Base-by-base conservation (phyloP, 2,797 vertebrate species). In the Pelochelys cantorii region DNA sequence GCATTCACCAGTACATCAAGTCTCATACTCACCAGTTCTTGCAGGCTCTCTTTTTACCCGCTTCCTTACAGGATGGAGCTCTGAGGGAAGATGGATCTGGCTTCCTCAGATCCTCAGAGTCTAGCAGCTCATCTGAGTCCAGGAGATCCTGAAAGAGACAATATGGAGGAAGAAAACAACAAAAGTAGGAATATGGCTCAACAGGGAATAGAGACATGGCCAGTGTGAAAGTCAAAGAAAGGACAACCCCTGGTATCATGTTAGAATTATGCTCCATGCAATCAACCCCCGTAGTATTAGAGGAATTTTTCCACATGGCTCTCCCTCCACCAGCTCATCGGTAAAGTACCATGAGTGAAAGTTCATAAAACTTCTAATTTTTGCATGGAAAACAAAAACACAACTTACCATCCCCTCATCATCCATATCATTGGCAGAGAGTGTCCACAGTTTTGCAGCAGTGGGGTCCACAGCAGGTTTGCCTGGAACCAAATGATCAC, bases 31-130 rank as follows among this genome's bases (percentile, higher is more conserved):
- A 99, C 99, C 99, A 99, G 97, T 99, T 98, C 97, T 99, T 99
- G 97, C 99, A 99, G 92, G 99, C 99, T 97, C 99, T 99, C 89
- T 95, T 98, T 96, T 99, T 99, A 7, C 98, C 97, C 65, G 97
- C 97, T 13, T 98, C 98, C 79, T 99, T 99, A 92, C 99, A 99
- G 6, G 94, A 94, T 0, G 98, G 57, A 0, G 98, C 98, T 96
- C 97, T 98, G 55, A 99, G 98, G 74, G 99, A 99, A 0, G 97
- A 96, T 0, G 99, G 98, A 82, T 99, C 99, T 1, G 99, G 99
- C 93, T 99, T 99, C 97, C 99, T 99, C 56, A 99, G 95, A 93
- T 99, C 99, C 0, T 99, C 99, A 2, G 98, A 98, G 87, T 99
- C 99, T 88, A 99, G 96, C 81, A 99, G 98, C 52, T 99, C 98